Base-by-base conservation (phyloP, 1,140 invertebrate species). In the Neuroterus valhalla region DNA sequence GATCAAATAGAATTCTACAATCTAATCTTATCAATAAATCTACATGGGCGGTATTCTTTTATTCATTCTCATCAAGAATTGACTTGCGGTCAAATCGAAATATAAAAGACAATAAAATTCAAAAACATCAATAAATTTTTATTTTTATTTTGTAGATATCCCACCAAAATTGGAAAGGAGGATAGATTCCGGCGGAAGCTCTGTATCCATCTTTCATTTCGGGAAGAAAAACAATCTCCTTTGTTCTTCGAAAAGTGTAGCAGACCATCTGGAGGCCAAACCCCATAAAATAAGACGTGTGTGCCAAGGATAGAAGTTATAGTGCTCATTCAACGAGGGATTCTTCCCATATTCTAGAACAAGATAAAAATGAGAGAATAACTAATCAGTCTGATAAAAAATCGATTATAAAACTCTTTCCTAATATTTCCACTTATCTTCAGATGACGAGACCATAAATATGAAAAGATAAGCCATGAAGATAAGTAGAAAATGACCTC, bases 231-330 rank as follows among this genome's bases (percentile, higher is more conserved):
- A 38, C 55, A 38, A 26, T 38, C 26, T 55, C 15, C 23, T 62
- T 62, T 62, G 12, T 62, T 62, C 26, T n/a, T 6, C n/a, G 14
- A 62, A 62, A 15, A 62, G 21, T 62, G 52, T 14, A 55, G 12
- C 15, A 62, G 55, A 62, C 23, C 55, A 62, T 62, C 55, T 62
- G 55, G 55, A 31, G 14, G 55, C 26, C 55, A 62, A 62, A 62
- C 31, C 23, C 26, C 55, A 62, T 62, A 62, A 62, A 62, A 2
- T 62, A 17, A 62, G 55, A 23, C 55, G 26, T 62, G n/a, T 62
- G 55, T n/a, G 55, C 3, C n/a, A 12, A 48, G 8, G 17, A 52
- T 26, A 62, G 55, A 15, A 31, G 31, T 38, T 62, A 62, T 26
- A 62, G 2, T 62, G 23, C 23, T 62, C 31, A 62, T 23, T 2